Percentiles rank a stretch among this genome's conserved stretches.
Conservation (phyloP, 2,113 vertebrate genomes). For the Zosterops borbonicus region DNA sequence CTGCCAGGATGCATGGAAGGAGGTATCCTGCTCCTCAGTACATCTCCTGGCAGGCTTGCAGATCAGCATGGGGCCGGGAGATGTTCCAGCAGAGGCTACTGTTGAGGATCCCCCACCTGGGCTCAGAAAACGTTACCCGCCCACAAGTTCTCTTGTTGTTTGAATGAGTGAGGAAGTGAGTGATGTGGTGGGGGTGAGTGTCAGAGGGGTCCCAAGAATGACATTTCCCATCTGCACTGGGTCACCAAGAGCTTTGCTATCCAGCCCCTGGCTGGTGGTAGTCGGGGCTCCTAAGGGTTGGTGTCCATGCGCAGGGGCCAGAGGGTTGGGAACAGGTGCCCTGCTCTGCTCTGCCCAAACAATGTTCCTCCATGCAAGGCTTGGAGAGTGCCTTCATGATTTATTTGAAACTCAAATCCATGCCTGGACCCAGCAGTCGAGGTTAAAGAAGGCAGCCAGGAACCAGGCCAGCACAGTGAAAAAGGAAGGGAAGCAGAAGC, state of each 20-base stretch:
- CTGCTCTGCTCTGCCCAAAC: background rate
- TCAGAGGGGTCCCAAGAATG: background rate
- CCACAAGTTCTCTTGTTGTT: background rate
- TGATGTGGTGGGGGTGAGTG: background rate
- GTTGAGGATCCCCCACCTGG: background rate
- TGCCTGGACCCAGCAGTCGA: rapidly evolving
- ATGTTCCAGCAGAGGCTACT: background rate
- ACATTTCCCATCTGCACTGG: background rate
- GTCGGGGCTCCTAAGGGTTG: rapidly evolving
- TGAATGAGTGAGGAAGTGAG: background rate
- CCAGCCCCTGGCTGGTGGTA: background rate
- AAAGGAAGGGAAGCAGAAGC: background rate
- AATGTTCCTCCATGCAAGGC: background rate
- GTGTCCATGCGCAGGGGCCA: rapidly evolving
- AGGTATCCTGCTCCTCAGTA: background rate
- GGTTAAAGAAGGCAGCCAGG: background rate
- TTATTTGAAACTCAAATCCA: slow-evolving; percentile 57
- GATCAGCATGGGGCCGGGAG: background rate
- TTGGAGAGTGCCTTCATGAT: background rate
- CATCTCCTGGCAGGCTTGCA: rapidly evolving
- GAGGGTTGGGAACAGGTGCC: background rate
- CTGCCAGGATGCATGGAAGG: rapidly evolving
- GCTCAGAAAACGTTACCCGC: rapidly evolving
- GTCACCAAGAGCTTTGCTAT: background rate
- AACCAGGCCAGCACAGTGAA: background rate